Conservation (phyloP, 35 echinoderm and acorn worm species). For the Chiridota heheva region DNA sequence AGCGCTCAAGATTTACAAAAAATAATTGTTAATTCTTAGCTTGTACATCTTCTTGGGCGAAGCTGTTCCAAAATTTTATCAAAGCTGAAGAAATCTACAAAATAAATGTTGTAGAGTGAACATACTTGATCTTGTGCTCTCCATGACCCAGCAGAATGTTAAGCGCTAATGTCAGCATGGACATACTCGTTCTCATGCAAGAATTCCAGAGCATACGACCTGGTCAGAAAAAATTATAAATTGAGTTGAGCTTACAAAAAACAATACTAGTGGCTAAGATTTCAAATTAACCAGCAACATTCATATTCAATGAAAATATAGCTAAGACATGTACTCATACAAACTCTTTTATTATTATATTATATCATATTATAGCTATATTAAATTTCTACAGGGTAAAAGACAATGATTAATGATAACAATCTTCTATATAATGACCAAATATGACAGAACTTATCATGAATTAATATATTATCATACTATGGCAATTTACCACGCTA, state of each 20-base stretch:
- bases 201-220: constrained; percentile 70
- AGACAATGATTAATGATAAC: no score
- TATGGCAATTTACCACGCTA: no score
- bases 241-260: neutral
- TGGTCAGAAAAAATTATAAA: constrained; percentile 17
- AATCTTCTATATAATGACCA: no score
- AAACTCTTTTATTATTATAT: neutral
- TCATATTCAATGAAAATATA: neutral
- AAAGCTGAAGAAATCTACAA: no score
- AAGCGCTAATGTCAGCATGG: constrained; percentile 85
- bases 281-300: neutral
- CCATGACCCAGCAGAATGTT: constrained; percentile 57
- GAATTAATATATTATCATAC: no score
- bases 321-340: neutral
- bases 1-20: no score
- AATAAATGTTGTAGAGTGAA: neutral
- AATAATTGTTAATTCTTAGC: no score
- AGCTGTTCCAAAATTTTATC: no score
- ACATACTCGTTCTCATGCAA: constrained; percentile 63
- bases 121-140: constrained; percentile 18
- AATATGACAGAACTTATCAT: no score
- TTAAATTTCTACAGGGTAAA: no score
- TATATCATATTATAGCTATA: no score
- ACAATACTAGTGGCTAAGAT: neutral
- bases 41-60: no score